Conservation (phyloP, 2,113 vertebrate species). For the Pomatorhinus ruficollis region DNA sequence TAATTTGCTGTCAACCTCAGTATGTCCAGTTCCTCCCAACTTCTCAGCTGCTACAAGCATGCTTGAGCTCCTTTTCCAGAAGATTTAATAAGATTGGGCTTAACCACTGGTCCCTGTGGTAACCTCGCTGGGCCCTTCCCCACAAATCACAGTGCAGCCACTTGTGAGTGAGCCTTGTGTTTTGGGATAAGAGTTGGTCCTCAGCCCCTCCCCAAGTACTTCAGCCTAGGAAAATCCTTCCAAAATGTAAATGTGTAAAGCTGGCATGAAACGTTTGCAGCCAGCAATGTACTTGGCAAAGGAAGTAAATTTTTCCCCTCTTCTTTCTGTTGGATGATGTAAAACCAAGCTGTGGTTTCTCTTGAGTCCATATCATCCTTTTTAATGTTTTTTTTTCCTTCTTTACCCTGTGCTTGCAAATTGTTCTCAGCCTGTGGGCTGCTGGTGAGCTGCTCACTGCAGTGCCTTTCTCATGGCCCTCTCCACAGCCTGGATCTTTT, state of each 20-base stretch:
- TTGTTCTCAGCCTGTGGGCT: accelerated
- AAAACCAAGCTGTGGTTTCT: conserved; percentile 55
- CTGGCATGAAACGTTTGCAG: not conserved
- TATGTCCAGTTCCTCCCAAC: not conserved
- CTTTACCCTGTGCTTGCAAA: not conserved
- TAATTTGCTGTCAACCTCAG: not conserved
- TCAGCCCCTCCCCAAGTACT: not conserved
- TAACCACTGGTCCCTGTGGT: not conserved
- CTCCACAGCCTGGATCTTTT: not conserved
- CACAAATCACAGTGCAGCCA: not conserved
- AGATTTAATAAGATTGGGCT: not conserved
- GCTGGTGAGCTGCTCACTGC: not conserved
- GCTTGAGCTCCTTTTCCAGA: not conserved
- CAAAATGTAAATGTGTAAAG: conserved; percentile 10
- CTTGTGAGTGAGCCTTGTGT: not conserved
- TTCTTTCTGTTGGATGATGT: not conserved
- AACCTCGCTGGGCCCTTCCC: not conserved
- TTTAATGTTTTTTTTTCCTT: not conserved
- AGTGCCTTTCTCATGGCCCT: not conserved
- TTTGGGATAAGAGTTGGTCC: not conserved
- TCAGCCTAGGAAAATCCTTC: not conserved
- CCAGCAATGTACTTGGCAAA: conserved; percentile 41
- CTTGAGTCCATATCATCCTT: not conserved
- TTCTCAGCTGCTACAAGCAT: not conserved
- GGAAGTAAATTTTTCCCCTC: not conserved